Evolutionary conservation across 2,888 invertebrate species (phyloP).

Genomic region (Meiosimyza platycephala): DNA sequence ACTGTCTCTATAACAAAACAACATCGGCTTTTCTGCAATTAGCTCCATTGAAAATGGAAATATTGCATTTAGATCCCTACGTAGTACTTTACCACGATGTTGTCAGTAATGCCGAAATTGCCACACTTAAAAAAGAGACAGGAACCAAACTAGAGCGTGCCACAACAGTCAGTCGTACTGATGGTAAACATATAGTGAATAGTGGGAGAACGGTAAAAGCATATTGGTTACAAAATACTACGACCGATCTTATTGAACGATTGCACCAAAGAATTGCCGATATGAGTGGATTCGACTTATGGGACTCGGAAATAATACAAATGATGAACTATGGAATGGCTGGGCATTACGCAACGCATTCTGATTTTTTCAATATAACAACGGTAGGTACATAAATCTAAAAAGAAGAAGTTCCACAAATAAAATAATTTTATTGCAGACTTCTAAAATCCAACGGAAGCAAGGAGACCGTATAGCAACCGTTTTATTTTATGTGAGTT

Average conservation of each 20-base stretch:
- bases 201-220: too few species aligned
- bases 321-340: slow-evolving; percentile 64
- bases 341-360: slow-evolving; percentile 71
- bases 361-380: slow-evolving; percentile 33
- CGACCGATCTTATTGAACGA: background rate
- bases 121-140: background rate
- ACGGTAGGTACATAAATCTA: too few species aligned
- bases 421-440: too few species aligned
- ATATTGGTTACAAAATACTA: background rate
- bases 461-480: too few species aligned
- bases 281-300: background rate
- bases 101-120: slow-evolving; percentile 39
- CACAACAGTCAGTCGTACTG: background rate
- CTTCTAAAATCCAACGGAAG: too few species aligned
- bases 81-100: slow-evolving; percentile 40
- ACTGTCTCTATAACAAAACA: slow-evolving; percentile 20
- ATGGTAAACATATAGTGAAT: too few species aligned
- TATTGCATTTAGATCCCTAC: slow-evolving; percentile 38
- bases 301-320: slow-evolving; percentile 59
- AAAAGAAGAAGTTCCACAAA: too few species aligned
- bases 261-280: background rate
- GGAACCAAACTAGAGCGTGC: background rate
- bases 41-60: slow-evolving; percentile 45
- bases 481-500: too few species aligned
- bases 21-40: slow-evolving; percentile 41